Evolutionary conservation across 2,797 vertebrate species (phyloP).

Genomic region (Geotrypetes seraphini): DNA sequence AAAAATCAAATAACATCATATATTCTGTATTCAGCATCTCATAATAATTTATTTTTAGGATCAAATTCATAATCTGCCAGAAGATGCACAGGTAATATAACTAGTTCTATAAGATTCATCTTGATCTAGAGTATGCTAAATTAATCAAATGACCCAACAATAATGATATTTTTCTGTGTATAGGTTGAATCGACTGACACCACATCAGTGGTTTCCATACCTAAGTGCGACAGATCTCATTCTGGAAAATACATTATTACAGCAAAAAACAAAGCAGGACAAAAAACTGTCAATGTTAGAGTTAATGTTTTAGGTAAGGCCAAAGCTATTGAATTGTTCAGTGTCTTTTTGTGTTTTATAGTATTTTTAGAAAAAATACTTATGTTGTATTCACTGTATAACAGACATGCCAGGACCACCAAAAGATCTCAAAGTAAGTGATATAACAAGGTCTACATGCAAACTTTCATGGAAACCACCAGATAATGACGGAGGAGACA

Average conservation of each 20-base stretch:
- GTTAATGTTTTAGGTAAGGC: conserved; percentile 86
- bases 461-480: conserved; percentile 91
- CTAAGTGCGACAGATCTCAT: conserved; percentile 76
- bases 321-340: not conserved
- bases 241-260: conserved; percentile 91
- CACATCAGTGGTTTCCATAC: conserved; percentile 70
- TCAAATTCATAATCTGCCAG: conserved; percentile 79
- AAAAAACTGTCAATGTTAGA: conserved; percentile 82
- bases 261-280: conserved; percentile 94
- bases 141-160: not conserved
- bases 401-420: conserved; percentile 87
- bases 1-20: too few relatives aligned
- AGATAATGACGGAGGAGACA: conserved; percentile 84
- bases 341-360: conserved; percentile 3
- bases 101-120: conserved; percentile 2
- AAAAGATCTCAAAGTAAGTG: conserved; percentile 85
- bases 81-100: conserved; percentile 78
- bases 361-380: not conserved
- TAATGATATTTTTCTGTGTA: not conserved
- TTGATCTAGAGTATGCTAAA: not conserved
- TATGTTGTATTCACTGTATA: conserved; percentile 15
- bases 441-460: conserved; percentile 86
- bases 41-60: conserved; percentile 59
- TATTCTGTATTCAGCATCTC: too few relatives aligned
- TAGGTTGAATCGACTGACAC: conserved; percentile 85